Evolutionary conservation across 2,113 vertebrate species (phyloP).

Genomic region (Myrmecophaga tridactyla): DNA sequence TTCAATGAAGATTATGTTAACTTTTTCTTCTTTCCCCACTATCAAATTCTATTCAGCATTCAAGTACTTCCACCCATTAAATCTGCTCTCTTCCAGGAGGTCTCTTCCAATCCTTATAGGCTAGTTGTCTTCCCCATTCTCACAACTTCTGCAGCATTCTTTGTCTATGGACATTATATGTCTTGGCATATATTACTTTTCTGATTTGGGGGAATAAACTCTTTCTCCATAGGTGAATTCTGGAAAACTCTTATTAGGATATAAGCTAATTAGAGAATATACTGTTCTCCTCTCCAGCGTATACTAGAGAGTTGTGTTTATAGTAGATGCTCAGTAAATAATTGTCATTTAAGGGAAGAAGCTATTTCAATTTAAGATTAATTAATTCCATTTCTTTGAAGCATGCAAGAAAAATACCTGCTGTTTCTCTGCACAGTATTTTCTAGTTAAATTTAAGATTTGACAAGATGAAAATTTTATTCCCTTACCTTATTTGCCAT

Average conservation of each 20-base stretch:
- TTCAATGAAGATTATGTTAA: background rate
- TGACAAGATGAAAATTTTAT: background rate
- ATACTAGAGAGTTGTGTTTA: background rate
- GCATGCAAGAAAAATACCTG: background rate
- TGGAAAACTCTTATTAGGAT: background rate
- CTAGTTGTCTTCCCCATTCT: background rate
- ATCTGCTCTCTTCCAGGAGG: too few relatives aligned
- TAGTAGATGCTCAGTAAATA: background rate
- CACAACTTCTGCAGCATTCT: background rate
- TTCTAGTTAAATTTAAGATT: background rate
- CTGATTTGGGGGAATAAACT: background rate
- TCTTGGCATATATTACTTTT: background rate
- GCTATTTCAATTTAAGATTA: rapidly evolving
- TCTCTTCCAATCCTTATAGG: background rate
- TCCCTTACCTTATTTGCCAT: background rate
- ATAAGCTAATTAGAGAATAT: background rate
- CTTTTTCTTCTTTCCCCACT: background rate
- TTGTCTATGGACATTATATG: background rate
- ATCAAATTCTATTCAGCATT: background rate
- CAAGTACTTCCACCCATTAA: rapidly evolving
- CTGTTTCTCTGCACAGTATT: background rate
- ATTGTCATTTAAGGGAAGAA: background rate
- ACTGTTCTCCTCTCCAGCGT: background rate
- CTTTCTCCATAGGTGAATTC: background rate
- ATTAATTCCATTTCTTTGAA: background rate